Evolutionary conservation across 1,140 invertebrate genomes (phyloP), one percentile per base, ranked within the genome.

Genomic region (Penaeus chinensis): DNA sequence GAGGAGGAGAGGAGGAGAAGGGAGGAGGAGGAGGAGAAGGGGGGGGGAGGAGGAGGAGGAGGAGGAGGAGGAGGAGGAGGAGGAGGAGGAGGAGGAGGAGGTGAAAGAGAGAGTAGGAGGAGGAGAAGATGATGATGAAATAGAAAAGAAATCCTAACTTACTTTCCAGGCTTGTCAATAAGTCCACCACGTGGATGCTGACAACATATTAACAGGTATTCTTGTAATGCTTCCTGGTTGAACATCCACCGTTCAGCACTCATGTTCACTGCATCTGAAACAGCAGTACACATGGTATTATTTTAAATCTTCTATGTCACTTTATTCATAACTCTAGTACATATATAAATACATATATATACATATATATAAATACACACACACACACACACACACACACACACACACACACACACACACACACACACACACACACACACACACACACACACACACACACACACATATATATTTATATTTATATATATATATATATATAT

Each of bases 121-220:
- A 66, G 2, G 63, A 18, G 27, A 42, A n/a, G 18, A 42, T 42
- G 37, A 42, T 7, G 37, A 42, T 42, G 11, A 71, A 32, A 19
- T 11, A 71, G 20, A 2, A 24, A 71, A n/a, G 2, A 24, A 19
- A 16, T 27, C 42, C 20, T 8, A 37, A 94, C 94, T 93, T 94
- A 97, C 96, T 98, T 99, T 91, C 95, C 96, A 88, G 98, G 99
- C 93, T 99, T 99, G 92, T 99, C 99, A 89, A 98, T 93, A 27
- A 99, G 94, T 22, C 98, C 98, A n/a, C 98, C 98, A 86, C 93
- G 93, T n/a, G 94, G 92, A 92, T 95, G 93, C 92, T 99, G 98
- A 92, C 98, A 99, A 92, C 98, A 99, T 20, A 98, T 93, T 85
- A 99, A 92, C 85, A 99, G 94, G 92, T 99, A 99, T 92, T 99